These are phyloP conservation scores for Betta splendens DNA, from an alignment of 2,797 vertebrate genomes.

Conservation along the genomic window DNA sequence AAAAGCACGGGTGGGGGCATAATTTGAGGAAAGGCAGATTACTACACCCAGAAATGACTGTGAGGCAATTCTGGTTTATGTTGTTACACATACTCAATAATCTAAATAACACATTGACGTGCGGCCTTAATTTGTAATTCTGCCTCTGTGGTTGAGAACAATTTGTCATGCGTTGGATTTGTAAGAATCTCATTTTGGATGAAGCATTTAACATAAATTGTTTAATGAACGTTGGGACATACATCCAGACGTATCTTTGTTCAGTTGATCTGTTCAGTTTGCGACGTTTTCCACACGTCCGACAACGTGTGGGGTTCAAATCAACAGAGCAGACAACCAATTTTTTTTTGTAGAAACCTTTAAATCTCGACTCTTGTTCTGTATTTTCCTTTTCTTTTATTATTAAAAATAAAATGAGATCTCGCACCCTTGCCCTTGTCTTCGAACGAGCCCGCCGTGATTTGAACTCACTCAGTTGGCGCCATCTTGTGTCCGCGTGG, in stretches of 20 bases:
- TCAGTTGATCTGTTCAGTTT: conserved; percentile 20
- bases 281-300: neutral
- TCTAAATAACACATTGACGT: conserved; percentile 75
- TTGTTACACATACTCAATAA: conserved; percentile 67
- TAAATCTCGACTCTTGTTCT: conserved; percentile 41
- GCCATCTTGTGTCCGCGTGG: conserved; percentile 66
- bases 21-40: conserved; percentile 73
- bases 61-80: conserved; percentile 73
- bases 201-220: conserved; percentile 59
- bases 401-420: conserved; percentile 25
- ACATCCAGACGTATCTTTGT: conserved; percentile 26
- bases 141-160: conserved; percentile 65
- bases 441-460: neutral
- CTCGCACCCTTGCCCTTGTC: conserved; percentile 15
- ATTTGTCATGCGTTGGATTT: conserved; percentile 73
- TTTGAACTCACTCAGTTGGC: conserved; percentile 64
- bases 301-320: conserved; percentile 29
- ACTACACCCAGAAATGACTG: conserved; percentile 74
- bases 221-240: conserved; percentile 51
- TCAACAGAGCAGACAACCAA: conserved; percentile 15
- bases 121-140: conserved; percentile 69
- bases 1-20: conserved; percentile 48
- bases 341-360: neutral
- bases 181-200: conserved; percentile 66
- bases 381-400: conserved; percentile 18